Conservation (phyloP, 2,113 vertebrate species). For the Thunnus thynnus region DNA sequence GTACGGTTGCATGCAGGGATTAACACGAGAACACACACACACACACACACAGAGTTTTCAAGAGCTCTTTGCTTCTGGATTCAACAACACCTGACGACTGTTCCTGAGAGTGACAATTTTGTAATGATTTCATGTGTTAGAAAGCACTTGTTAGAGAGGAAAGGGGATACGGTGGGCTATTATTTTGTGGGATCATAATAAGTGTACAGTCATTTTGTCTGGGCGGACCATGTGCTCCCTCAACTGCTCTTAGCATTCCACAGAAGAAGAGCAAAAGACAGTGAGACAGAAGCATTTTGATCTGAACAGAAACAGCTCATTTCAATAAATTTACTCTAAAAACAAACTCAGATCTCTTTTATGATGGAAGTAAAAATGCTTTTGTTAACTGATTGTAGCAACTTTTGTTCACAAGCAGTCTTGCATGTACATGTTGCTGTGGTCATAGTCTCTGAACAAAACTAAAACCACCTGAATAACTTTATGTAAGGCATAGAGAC, state of each 20-base stretch:
- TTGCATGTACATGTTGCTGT: not conserved
- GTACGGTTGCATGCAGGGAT: conserved; percentile 16
- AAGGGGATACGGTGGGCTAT: conserved; percentile 26
- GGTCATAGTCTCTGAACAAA: no score
- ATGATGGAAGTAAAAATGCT: no score
- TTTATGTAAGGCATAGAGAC: no score
- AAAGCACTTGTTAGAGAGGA: conserved; percentile 10
- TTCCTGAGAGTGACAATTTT: not conserved
- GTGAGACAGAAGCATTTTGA: not conserved
- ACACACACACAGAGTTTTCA: conserved; percentile 3
- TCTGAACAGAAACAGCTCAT: not conserved
- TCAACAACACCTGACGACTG: not conserved
- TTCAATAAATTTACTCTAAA: no score
- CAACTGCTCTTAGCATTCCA: conserved; percentile 49
- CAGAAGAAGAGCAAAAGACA: not conserved
- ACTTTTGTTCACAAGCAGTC: not conserved
- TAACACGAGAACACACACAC: conserved; percentile 12
- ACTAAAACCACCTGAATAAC: no score
- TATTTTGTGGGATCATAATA: conserved; percentile 41
- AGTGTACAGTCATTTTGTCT: conserved; percentile 31
- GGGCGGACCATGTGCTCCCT: conserved; percentile 18
- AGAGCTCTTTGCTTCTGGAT: not conserved
- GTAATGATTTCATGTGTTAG: conserved; percentile 29
- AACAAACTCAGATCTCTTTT: no score
- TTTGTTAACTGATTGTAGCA: not conserved